Conservation (phyloP, 92 coral and sea anemone species). For the Phenganax marumi region DNA sequence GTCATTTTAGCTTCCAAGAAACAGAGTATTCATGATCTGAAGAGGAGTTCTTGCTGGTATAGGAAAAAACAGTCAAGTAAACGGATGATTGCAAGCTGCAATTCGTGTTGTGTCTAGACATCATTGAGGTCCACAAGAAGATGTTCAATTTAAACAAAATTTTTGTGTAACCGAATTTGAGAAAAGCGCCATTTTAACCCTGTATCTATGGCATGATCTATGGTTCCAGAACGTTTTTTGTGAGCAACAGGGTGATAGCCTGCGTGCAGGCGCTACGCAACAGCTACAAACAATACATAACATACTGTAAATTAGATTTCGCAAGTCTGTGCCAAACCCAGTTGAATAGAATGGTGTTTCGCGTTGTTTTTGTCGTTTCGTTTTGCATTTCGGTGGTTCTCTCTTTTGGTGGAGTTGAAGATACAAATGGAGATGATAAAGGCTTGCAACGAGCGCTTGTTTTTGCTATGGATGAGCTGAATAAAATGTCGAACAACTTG, state of each 20-base stretch:
- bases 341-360: constrained; percentile 7
- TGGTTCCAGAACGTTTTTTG: no score
- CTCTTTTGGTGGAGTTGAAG: constrained; percentile 23
- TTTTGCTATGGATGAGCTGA: constrained; percentile 74
- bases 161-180: no score
- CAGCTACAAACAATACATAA: no score
- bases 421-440: constrained; percentile 70
- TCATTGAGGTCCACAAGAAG: neutral
- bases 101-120: neutral
- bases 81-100: neutral
- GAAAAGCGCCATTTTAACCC: no score
- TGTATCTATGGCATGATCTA: no score
- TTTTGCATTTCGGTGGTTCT: constrained; percentile 20
- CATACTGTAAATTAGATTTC: neutral
- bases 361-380: constrained; percentile 6
- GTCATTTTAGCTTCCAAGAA: constrained; percentile 28
- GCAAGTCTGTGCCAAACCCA: neutral
- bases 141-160: no score
- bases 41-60: neutral
- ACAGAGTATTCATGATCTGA: constrained; percentile 32
- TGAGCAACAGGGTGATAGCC: no score
- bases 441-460: constrained; percentile 65
- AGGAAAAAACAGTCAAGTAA: neutral
- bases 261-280: no score
- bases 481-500: constrained; percentile 78